A percentile compares a stretch with the other conserved stretches of the same genome.
Evolutionary conservation across 2,888 invertebrate species (phyloP).

Genomic region (Stictocephala bisonia): DNA sequence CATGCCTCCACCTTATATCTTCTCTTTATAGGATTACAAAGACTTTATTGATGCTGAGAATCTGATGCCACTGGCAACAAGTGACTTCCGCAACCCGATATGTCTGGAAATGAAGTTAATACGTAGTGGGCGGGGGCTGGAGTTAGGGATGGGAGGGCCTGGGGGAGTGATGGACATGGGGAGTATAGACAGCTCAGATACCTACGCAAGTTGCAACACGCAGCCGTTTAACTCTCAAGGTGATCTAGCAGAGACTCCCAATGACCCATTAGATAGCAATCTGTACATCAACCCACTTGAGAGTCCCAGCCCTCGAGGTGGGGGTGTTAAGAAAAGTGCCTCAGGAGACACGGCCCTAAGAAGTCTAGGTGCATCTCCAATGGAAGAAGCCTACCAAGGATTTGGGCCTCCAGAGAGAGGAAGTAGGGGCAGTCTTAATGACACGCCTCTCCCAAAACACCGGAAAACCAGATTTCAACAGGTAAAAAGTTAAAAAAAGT

Average conservation of each 20-base stretch:
- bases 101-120: conserved; percentile 83
- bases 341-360: conserved; percentile 79
- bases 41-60: conserved; percentile 92
- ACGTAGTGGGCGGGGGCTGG: conserved; percentile 64
- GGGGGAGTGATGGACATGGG: conserved; percentile 62
- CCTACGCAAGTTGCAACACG: conserved; percentile 96
- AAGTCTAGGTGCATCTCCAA: conserved; percentile 72
- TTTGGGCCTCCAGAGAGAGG: conserved; percentile 66
- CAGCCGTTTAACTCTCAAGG: conserved; percentile 88
- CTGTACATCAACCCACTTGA: conserved; percentile 89
- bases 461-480: conserved; percentile 89
- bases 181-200: conserved; percentile 85
- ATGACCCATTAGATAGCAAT: conserved; percentile 74
- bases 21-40: conserved; percentile 81
- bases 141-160: conserved; percentile 28
- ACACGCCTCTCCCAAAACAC: conserved; percentile 80
- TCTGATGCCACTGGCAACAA: conserved; percentile 86
- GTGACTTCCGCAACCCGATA: conserved; percentile 85
- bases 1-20: conserved; percentile 56
- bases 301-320: conserved; percentile 48
- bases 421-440: conserved; percentile 71
- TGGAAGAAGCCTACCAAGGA: conserved; percentile 66
- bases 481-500: conserved; percentile 55
- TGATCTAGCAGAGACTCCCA: conserved; percentile 66
- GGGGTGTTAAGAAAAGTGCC: conserved; percentile 80